phyloP scores from a whole-genome alignment of 2,888 invertebrate genomes.

The Eupithecia inturbata region DNA sequence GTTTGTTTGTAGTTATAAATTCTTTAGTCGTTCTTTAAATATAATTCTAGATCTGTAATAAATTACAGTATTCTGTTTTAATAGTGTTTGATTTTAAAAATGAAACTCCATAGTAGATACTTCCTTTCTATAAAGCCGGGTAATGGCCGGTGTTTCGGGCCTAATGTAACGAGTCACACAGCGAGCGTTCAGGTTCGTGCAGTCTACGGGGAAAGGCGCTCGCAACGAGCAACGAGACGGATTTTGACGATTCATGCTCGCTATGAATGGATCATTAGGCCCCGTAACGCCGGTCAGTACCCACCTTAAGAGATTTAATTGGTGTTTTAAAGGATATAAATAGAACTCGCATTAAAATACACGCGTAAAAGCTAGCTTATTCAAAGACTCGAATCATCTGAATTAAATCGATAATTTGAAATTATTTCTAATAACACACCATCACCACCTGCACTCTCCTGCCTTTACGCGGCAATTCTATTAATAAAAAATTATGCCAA shows the following conservation, averaged over 20 bases:
- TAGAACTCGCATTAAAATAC: slow-evolving; percentile 8
- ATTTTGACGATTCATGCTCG: no score
- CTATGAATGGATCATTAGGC: no score
- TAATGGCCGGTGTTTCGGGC: no score
- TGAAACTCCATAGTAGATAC: slow-evolving; percentile 44
- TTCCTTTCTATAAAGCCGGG: no score
- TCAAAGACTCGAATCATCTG: neutral
- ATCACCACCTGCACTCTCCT: neutral
- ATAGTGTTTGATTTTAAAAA: slow-evolving; percentile 49
- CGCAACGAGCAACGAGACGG: no score
- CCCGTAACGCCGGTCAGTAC: no score
- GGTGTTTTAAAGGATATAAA: slow-evolving; percentile 25
- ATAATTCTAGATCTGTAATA: slow-evolving; percentile 76
- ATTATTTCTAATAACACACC: neutral
- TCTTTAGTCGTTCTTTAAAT: slow-evolving; percentile 66
- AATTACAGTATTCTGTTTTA: slow-evolving; percentile 80
- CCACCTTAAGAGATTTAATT: slow-evolving; percentile 53
- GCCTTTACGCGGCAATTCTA: neutral
- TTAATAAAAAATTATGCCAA: neutral
- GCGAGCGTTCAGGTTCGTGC: no score
- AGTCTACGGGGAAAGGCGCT: no score
- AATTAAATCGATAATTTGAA: neutral
- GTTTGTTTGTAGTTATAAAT: slow-evolving; percentile 59
- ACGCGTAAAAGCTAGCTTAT: slow-evolving; percentile 6
- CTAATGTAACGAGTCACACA: no score